Base-by-base conservation (phyloP, 2,888 invertebrate species). In the Spialia ferax region DNA sequence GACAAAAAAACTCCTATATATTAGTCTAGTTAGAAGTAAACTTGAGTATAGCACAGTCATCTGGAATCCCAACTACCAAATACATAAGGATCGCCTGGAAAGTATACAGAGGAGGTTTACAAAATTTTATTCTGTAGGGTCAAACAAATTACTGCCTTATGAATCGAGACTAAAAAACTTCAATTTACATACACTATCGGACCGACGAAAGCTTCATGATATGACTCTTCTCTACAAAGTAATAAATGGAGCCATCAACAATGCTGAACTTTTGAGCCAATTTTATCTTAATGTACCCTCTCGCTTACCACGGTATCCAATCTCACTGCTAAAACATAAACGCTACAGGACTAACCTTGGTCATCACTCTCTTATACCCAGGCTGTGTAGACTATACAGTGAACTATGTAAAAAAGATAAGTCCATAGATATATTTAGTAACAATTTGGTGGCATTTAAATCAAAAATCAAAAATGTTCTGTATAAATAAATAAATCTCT, bases 51-150 rank as follows among this genome's bases (percentile, higher is more conserved):
- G n/a, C n/a, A n/a, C 38, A 6, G n/a, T n/a, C n/a, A 42, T 42
- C n/a, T 42, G 38, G 38, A 42, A 42, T n/a, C 38, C 38, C 6
- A n/a, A n/a, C n/a, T 42, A 15, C 6, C 38, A 42, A 42, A n/a
- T 42, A n/a, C n/a, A 42, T n/a, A 42, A 42, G n/a, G 38, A 42
- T 6, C 38, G 38, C 1, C n/a, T 42, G 5, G 38, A 42, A 42
- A 42, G 38, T n/a, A 42, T 42, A n/a, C 38, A 42, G n/a, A n/a
- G 38, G n/a, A 42, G 38, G n/a, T 42, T 42, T n/a, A 42, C 38
- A 4, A 42, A 42, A 42, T 42, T n/a, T n/a, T 42, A 42, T 5
- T 42, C 38, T 7, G n/a, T n/a, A 42, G 38, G 38, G 6, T n/a
- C n/a, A 38, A 15, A 42, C 38, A 42, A 42, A 42, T 5, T 5